These are phyloP conservation scores for Irena cyanogastra DNA, from an alignment of 2,113 vertebrate species.

Conservation along the genomic window DNA sequence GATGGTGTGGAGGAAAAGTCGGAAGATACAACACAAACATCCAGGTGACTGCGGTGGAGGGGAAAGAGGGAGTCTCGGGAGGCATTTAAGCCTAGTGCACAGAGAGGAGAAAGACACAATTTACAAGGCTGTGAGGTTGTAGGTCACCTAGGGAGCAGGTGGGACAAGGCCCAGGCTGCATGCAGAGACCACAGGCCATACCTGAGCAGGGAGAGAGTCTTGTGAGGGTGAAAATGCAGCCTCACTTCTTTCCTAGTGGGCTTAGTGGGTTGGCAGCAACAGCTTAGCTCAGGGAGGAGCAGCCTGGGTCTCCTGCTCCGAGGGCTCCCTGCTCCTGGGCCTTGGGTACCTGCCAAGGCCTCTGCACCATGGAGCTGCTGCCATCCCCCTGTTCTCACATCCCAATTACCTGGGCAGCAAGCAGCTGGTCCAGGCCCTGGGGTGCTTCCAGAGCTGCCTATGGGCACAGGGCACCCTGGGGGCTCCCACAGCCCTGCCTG, in stretches of 20 bases:
- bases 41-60: conserved; percentile 72
- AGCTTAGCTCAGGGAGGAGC: not conserved
- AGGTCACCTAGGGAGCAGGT: not conserved
- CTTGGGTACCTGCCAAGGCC: not conserved
- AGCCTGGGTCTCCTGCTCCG: not conserved
- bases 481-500: not conserved
- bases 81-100: conserved; percentile 89
- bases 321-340: not conserved
- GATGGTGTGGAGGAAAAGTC: conserved; percentile 74
- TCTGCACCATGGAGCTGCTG: not conserved
- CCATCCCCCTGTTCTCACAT: not conserved
- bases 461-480: not conserved
- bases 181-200: not conserved
- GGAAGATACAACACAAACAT: conserved; percentile 77
- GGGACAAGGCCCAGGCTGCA: not conserved
- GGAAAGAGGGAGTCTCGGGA: conserved; percentile 65
- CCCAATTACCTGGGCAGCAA: not conserved
- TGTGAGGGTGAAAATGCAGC: fast-evolving
- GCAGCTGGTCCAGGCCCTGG: not conserved
- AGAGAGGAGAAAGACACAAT: conserved; percentile 76
- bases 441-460: not conserved
- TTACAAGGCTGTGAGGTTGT: conserved; percentile 53
- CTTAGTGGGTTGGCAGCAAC: not conserved
- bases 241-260: not conserved
- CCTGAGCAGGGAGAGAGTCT: not conserved